phyloP scores from a whole-genome alignment of 2,888 invertebrate genomes.

The Ischnus inquisitorius region DNA sequence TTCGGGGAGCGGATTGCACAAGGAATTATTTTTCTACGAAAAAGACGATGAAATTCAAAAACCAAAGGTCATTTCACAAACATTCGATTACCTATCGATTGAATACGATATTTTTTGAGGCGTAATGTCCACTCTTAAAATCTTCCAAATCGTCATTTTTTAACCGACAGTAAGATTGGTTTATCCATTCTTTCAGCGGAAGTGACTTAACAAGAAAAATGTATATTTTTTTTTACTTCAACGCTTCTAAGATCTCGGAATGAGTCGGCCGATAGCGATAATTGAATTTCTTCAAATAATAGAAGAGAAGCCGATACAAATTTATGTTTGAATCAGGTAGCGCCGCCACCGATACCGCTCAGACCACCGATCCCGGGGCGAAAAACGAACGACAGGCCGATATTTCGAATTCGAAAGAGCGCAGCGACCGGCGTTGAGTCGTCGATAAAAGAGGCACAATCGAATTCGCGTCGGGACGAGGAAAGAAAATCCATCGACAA shows the following conservation, averaged over 20 bases:
- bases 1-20: too few relatives aligned
- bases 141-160: neutral
- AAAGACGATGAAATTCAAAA: too few relatives aligned
- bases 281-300: neutral
- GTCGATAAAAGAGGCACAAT: conserved; percentile 61
- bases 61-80: too few relatives aligned
- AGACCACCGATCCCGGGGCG: conserved; percentile 87
- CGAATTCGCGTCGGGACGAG: conserved; percentile 54
- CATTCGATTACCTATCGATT: neutral
- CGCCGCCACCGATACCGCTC: conserved; percentile 85
- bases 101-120: neutral
- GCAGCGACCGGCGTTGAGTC: conserved; percentile 33
- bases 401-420: conserved; percentile 71
- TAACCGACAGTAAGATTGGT: too few relatives aligned
- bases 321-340: conserved; percentile 74
- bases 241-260: too few relatives aligned
- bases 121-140: neutral
- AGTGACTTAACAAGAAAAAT: too few relatives aligned
- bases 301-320: conserved; percentile 2
- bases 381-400: conserved; percentile 81
- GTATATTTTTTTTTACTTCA: too few relatives aligned
- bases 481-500: conserved; percentile 85
- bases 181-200: too few relatives aligned
- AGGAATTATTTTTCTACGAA: too few relatives aligned
- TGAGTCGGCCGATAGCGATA: too few relatives aligned